These are phyloP conservation scores for Moxostoma hubbsi DNA, from an alignment of 2,797 vertebrate genomes.

Conservation along the genomic window DNA sequence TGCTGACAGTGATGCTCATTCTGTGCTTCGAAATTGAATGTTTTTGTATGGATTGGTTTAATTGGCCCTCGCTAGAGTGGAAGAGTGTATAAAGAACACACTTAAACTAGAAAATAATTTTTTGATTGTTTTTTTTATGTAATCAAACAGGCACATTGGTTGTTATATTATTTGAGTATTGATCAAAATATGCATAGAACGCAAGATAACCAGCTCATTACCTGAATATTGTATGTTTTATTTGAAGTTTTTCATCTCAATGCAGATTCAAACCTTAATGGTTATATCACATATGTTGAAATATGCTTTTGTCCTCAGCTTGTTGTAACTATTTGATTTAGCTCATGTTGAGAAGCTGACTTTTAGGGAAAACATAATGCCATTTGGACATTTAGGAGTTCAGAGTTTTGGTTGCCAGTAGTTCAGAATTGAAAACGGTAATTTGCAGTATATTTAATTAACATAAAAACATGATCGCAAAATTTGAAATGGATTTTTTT, in stretches of 20 bases:
- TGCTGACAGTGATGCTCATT: conserved; percentile 46
- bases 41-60: conserved; percentile 1
- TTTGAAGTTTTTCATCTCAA: neutral
- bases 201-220: neutral
- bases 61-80: neutral
- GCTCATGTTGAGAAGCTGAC: neutral
- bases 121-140: neutral
- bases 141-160: too few relatives aligned
- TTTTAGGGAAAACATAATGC: conserved; percentile 16
- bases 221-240: conserved; percentile 10
- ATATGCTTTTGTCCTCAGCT: conserved; percentile 17
- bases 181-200: neutral
- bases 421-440: neutral
- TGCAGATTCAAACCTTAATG: neutral
- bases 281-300: conserved; percentile 16
- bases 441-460: too few relatives aligned
- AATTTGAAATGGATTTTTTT: too few relatives aligned
- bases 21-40: neutral
- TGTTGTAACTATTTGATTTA: conserved; percentile 27
- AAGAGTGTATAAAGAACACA: conserved; percentile 16
- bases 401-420: neutral
- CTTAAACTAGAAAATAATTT: neutral
- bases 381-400: neutral
- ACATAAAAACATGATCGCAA: too few relatives aligned
- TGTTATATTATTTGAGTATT: too few relatives aligned